phyloP scores from a whole-genome alignment of 2,797 vertebrate species.

The Rhincodon typus region DNA sequence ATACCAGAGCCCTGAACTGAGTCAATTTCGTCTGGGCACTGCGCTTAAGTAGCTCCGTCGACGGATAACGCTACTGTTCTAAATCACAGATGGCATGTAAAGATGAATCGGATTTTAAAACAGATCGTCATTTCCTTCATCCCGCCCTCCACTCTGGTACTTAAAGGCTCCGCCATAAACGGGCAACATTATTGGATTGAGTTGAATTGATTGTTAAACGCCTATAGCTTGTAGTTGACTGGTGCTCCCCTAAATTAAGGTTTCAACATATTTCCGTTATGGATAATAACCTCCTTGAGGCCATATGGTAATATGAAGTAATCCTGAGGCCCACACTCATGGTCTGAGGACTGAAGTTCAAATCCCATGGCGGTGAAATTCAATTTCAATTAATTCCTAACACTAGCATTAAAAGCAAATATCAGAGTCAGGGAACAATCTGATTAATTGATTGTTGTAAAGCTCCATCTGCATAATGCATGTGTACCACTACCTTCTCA shows the following conservation, averaged over 20 bases:
- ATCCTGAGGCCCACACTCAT: too few species aligned
- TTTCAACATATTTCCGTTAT: not conserved
- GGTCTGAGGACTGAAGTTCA: too few species aligned
- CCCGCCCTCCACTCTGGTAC: slow-evolving; percentile 38
- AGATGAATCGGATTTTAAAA: slow-evolving; percentile 39
- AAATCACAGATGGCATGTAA: slow-evolving; percentile 6
- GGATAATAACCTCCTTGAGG: not conserved
- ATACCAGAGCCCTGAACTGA: not conserved
- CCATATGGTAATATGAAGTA: too few species aligned
- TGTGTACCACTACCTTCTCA: not conserved
- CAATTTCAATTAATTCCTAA: not conserved
- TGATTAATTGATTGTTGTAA: not conserved
- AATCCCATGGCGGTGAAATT: not conserved
- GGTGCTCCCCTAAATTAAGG: not conserved
- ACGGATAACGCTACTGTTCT: not conserved
- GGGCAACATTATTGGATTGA: not conserved
- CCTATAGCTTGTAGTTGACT: not conserved
- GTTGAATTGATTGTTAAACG: not conserved
- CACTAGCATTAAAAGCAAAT: not conserved
- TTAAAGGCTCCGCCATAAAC: not conserved
- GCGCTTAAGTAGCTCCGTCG: slow-evolving; percentile 35
- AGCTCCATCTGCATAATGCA: not conserved
- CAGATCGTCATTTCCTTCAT: slow-evolving; percentile 42
- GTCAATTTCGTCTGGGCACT: slow-evolving; percentile 36
- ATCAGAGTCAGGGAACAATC: not conserved